Conservation (phyloP, 23 tunicate species). For the Botrylloides violaceus region DNA sequence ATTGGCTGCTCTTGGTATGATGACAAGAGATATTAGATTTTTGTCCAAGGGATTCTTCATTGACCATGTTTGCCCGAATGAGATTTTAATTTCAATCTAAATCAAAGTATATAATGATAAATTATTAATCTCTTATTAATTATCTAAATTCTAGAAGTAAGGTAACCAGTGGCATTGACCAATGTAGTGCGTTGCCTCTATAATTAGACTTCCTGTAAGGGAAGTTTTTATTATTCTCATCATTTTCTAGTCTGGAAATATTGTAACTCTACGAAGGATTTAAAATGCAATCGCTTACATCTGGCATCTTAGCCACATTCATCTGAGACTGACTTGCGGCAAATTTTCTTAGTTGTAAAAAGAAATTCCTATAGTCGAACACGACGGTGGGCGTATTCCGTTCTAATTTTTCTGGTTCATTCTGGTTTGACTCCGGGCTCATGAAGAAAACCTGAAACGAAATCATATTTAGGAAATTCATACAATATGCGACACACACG, state of each 20-base stretch:
- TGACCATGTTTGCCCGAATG: constrained; percentile 89
- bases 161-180: no score
- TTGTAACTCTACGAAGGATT: no score
- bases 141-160: no score
- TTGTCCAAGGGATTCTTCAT: constrained; percentile 60
- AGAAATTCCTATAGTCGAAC: constrained; percentile 70
- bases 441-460: constrained; percentile 44
- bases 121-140: not conserved
- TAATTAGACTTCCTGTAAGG: no score
- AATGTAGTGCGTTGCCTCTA: no score
- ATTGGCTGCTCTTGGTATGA: constrained; percentile 69
- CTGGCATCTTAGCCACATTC: not conserved
- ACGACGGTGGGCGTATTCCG: constrained; percentile 48
- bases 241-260: no score
- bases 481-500: not conserved
- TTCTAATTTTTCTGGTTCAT: constrained; percentile 54
- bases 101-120: constrained; percentile 11
- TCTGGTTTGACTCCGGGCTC: constrained; percentile 57
- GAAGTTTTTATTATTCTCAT: no score
- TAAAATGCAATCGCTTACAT: not conserved
- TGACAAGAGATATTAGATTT: constrained; percentile 55
- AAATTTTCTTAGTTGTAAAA: constrained; percentile 14
- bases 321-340: constrained; percentile 14
- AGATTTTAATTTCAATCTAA: constrained; percentile 47
- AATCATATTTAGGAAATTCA: constrained; percentile 6